Evolutionary conservation across 1,140 invertebrate species (phyloP).

Genomic region (Aphidius gifuensis): DNA sequence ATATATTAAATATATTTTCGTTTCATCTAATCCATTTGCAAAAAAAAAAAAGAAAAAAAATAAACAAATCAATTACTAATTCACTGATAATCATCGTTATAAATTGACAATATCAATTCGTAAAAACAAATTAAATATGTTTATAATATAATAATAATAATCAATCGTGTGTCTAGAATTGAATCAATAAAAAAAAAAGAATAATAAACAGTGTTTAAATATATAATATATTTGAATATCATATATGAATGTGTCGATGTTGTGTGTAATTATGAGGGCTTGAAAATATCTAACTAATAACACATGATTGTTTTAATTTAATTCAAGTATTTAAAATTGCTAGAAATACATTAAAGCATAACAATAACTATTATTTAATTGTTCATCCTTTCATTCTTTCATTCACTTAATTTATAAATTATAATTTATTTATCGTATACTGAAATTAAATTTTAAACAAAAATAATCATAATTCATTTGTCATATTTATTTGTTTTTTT

Average conservation of each 20-base stretch:
- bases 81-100: too few species aligned
- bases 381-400: conserved; percentile 10
- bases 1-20: too few species aligned
- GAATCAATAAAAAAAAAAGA: not conserved
- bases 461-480: conserved; percentile 21
- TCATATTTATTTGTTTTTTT: conserved; percentile 13
- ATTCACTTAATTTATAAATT: conserved; percentile 8
- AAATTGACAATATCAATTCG: too few species aligned
- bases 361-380: conserved; percentile 44
- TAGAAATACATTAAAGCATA: conserved; percentile 48
- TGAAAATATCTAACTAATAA: conserved; percentile 37
- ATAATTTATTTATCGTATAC: conserved; percentile 8
- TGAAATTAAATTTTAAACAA: conserved; percentile 1
- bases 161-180: too few species aligned
- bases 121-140: not conserved
- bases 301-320: conserved; percentile 35
- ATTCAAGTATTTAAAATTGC: conserved; percentile 43
- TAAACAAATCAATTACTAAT: too few species aligned
- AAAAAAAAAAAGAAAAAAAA: too few species aligned
- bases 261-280: too few species aligned
- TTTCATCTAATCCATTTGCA: too few species aligned
- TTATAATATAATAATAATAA: too few species aligned
- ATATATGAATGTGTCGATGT: conserved; percentile 31
- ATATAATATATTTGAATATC: conserved; percentile 26
- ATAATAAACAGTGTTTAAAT: conserved; percentile 22